Evolutionary conservation across 2,113 vertebrate genomes (phyloP).

Genomic region (Hoplias malabaricus): DNA sequence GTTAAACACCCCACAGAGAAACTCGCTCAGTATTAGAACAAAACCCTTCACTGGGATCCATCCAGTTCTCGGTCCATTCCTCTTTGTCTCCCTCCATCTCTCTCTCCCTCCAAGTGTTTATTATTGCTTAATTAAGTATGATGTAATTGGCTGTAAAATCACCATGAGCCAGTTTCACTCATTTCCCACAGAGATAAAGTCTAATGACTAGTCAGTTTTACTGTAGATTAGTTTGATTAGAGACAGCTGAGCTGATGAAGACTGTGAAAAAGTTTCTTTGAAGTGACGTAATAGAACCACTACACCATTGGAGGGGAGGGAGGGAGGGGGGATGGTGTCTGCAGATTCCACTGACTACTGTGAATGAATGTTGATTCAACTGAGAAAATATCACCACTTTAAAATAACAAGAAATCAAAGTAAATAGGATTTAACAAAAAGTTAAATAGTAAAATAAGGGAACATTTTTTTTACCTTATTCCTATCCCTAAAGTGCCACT

Average conservation of each 20-base stretch:
- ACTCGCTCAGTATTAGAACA: slow-evolving; percentile 31
- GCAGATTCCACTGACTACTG: too few species aligned
- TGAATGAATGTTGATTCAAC: too few species aligned
- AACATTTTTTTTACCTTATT: too few species aligned
- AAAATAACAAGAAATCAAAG: too few species aligned
- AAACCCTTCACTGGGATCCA: slow-evolving; percentile 35
- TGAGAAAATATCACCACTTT: too few species aligned
- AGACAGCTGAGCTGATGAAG: slow-evolving; percentile 26
- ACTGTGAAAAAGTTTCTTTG: neutral
- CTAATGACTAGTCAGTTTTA: slow-evolving; percentile 46
- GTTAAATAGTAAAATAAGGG: too few species aligned
- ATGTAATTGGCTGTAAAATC: slow-evolving; percentile 52
- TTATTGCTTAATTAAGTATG: slow-evolving; percentile 49
- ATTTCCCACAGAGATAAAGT: slow-evolving; percentile 26
- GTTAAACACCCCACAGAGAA: slow-evolving; percentile 42
- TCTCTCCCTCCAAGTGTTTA: slow-evolving; percentile 37
- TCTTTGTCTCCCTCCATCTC: slow-evolving; percentile 7
- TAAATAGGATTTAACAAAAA: too few species aligned
- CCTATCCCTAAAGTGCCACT: too few species aligned
- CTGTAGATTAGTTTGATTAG: slow-evolving; percentile 45
- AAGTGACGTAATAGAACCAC: too few species aligned
- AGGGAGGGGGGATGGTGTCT: too few species aligned
- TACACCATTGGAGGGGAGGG: too few species aligned
- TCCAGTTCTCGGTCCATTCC: slow-evolving; percentile 29
- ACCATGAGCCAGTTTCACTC: slow-evolving; percentile 34